A percentile compares a stretch with the other conserved stretches of the same genome.
phyloP scores from a whole-genome alignment of 2,888 invertebrate species.

The Chelonus formosanus region DNA sequence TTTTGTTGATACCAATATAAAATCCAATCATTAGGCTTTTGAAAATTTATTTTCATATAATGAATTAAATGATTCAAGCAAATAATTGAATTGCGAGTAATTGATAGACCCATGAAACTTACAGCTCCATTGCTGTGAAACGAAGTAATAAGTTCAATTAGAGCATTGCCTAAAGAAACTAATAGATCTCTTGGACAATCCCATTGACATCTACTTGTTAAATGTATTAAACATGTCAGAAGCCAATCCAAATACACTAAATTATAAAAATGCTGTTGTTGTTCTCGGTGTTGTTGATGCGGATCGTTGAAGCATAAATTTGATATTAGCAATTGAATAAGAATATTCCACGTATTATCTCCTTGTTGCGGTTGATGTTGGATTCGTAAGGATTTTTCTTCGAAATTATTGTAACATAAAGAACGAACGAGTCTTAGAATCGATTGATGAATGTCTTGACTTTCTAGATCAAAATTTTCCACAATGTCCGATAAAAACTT shows the following conservation, averaged over 20 bases:
- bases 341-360: conserved; percentile 61
- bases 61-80: conserved; percentile 68
- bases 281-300: too few species aligned
- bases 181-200: conserved; percentile 57
- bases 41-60: conserved; percentile 64
- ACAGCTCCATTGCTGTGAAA: conserved; percentile 68
- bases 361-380: not conserved
- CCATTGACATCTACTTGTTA: conserved; percentile 64
- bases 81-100: conserved; percentile 67
- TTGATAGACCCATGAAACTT: conserved; percentile 70
- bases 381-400: conserved; percentile 30
- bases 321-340: conserved; percentile 66
- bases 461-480: conserved; percentile 49
- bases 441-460: conserved; percentile 57
- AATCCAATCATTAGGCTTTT: conserved; percentile 38
- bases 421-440: conserved; percentile 55
- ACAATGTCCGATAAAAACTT: conserved; percentile 55
- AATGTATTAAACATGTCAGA: conserved; percentile 66
- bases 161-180: conserved; percentile 61
- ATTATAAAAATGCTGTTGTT: conserved; percentile 68
- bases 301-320: conserved; percentile 66
- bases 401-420: conserved; percentile 46
- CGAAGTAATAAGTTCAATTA: conserved; percentile 67
- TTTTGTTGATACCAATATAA: conserved; percentile 56
- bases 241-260: conserved; percentile 68